Conservation (phyloP, 2,113 vertebrate genomes). For the Eolophus roseicapilla region DNA sequence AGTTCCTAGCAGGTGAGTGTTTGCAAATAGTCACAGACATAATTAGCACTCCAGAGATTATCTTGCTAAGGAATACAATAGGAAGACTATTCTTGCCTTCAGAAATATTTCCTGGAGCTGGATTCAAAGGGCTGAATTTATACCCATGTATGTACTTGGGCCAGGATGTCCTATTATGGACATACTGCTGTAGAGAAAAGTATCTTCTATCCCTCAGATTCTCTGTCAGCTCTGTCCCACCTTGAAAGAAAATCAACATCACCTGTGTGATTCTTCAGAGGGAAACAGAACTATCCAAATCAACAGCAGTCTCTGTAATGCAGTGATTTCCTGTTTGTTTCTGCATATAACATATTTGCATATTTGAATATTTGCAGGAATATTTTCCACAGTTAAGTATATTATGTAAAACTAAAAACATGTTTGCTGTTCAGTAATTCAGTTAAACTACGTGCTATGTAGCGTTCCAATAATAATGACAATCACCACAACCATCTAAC, state of each 20-base stretch:
- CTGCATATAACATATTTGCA: background rate
- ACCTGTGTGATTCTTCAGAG: background rate
- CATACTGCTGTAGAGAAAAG: background rate
- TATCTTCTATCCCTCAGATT: background rate
- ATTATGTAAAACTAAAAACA: background rate
- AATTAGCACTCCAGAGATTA: background rate
- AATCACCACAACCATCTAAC: background rate
- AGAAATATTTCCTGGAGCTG: background rate
- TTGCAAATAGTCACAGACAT: background rate
- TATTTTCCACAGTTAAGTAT: background rate
- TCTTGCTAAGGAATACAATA: background rate
- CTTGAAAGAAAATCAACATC: background rate
- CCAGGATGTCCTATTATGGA: rapidly evolving
- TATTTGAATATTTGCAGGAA: rapidly evolving
- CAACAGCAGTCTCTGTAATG: background rate
- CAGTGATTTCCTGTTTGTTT: background rate
- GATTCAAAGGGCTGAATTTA: background rate
- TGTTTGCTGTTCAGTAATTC: background rate
- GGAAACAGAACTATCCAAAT: background rate
- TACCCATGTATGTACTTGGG: background rate
- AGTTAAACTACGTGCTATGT: background rate
- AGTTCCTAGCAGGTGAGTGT: background rate
- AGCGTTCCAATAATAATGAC: background rate
- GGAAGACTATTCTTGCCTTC: background rate
- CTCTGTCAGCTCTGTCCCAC: background rate